Percentiles rank a stretch among this genome's conserved stretches.
phyloP scores from a whole-genome alignment of 2,797 vertebrate genomes.

The Enoplosus armatus region DNA sequence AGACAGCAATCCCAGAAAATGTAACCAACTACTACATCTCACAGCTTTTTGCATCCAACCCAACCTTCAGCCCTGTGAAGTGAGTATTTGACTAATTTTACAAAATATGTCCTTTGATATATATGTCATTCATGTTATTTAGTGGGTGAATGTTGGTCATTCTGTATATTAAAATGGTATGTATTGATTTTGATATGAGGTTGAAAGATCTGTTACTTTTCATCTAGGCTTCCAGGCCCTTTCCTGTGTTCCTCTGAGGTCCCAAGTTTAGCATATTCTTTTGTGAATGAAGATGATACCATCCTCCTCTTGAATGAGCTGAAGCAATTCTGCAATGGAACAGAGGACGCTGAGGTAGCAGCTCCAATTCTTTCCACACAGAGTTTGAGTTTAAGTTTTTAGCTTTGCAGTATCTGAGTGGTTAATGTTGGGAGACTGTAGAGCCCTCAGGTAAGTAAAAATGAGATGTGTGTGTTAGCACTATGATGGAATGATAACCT shows the following conservation, averaged over 20 bases:
- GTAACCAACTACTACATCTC: constrained; percentile 66
- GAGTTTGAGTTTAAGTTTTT: background rate
- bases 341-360: constrained; percentile 65
- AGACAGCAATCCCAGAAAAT: constrained; percentile 48
- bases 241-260: constrained; percentile 71
- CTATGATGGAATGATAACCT: background rate
- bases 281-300: constrained; percentile 49
- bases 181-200: background rate
- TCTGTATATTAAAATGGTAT: background rate
- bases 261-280: constrained; percentile 58
- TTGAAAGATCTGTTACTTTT: background rate
- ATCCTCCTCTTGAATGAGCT: constrained; percentile 50
- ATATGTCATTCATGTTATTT: background rate
- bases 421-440: background rate
- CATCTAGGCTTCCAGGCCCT: constrained; percentile 68
- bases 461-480: background rate
- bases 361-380: no score
- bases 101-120: no score
- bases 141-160: background rate
- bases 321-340: constrained; percentile 65
- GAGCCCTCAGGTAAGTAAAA: background rate
- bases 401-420: background rate
- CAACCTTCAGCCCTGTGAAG: constrained; percentile 61
- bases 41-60: constrained; percentile 64
- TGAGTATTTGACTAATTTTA: constrained; percentile 44